Evolutionary conservation across 2,888 invertebrate genomes (phyloP).

Genomic region (Xanthia togata): DNA sequence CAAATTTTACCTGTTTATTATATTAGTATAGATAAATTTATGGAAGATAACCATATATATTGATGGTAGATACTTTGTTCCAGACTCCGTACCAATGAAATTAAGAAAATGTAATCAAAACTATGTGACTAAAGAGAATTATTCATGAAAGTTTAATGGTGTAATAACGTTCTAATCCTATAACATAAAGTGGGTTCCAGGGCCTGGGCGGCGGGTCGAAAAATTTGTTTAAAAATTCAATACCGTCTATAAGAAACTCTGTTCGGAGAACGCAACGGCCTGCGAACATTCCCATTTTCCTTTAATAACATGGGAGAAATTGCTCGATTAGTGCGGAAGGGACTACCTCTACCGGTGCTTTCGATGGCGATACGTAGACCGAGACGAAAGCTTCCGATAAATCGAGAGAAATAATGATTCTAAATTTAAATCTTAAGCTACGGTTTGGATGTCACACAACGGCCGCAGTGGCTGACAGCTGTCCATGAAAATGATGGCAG

Average conservation of each 20-base stretch:
- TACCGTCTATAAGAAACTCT: slow-evolving; percentile 87
- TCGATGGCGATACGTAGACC: slow-evolving; percentile 78
- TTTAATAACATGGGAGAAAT: slow-evolving; percentile 89
- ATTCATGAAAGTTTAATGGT: slow-evolving; percentile 82
- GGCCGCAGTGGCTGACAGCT: background rate
- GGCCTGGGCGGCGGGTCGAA: slow-evolving; percentile 80
- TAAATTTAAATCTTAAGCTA: background rate
- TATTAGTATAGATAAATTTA: no score
- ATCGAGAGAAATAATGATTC: slow-evolving; percentile 48
- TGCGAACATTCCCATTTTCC: slow-evolving; percentile 88
- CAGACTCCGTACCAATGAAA: slow-evolving; percentile 9
- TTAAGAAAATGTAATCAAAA: slow-evolving; percentile 54
- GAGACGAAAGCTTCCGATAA: slow-evolving; percentile 70
- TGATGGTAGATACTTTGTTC: background rate
- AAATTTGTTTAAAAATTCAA: slow-evolving; percentile 90
- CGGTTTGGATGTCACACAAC: background rate
- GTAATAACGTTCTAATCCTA: slow-evolving; percentile 85
- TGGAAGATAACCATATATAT: no score
- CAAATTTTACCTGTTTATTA: no score
- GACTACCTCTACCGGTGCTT: slow-evolving; percentile 77
- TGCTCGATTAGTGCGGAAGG: slow-evolving; percentile 87
- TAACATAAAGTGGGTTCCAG: slow-evolving; percentile 83
- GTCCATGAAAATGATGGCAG: background rate
- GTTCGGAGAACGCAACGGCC: slow-evolving; percentile 87
- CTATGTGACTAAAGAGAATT: slow-evolving; percentile 70